phyloP scores from a whole-genome alignment of 2,888 invertebrate species.

The Ctenicera cuprea region DNA sequence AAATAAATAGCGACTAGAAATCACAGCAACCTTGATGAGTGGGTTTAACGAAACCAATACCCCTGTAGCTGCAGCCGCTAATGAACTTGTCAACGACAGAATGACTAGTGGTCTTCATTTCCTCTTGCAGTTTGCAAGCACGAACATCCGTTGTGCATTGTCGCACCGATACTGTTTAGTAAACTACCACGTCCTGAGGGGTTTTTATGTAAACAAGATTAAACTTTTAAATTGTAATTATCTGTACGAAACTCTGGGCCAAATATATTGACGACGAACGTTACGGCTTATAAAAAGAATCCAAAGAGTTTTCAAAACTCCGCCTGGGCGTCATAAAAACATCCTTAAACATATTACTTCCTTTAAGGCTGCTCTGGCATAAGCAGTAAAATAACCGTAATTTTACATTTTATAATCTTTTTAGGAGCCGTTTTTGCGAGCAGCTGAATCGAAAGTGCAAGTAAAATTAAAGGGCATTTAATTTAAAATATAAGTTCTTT shows the following conservation, averaged over 20 bases:
- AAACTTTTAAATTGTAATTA: constrained; percentile 31
- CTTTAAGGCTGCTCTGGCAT: neutral
- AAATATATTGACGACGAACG: neutral
- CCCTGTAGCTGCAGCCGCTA: constrained; percentile 58
- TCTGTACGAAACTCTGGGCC: neutral
- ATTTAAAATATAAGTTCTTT: neutral
- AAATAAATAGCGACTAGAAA: constrained; percentile 62
- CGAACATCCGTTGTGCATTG: constrained; percentile 37
- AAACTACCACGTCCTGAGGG: constrained; percentile 30
- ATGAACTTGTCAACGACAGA: constrained; percentile 66
- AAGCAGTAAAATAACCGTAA: constrained; percentile 16
- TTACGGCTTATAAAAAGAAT: constrained; percentile 5
- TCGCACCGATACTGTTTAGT: constrained; percentile 32
- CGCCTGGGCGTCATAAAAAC: constrained; percentile 24
- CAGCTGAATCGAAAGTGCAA: neutral
- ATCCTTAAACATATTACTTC: constrained; percentile 24
- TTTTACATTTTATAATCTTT: constrained; percentile 19
- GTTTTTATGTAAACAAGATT: constrained; percentile 30
- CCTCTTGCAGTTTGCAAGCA: constrained; percentile 53
- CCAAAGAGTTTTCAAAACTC: constrained; percentile 15
- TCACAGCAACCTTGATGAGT: constrained; percentile 57
- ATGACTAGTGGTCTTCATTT: constrained; percentile 67
- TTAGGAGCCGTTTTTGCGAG: constrained; percentile 3
- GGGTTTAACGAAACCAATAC: constrained; percentile 51
- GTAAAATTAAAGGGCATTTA: constrained; percentile 9